Evolutionary conservation across 1,140 invertebrate genomes (phyloP), one percentile per base, ranked within the genome.

Genomic region (Coptotermes formosanus): DNA sequence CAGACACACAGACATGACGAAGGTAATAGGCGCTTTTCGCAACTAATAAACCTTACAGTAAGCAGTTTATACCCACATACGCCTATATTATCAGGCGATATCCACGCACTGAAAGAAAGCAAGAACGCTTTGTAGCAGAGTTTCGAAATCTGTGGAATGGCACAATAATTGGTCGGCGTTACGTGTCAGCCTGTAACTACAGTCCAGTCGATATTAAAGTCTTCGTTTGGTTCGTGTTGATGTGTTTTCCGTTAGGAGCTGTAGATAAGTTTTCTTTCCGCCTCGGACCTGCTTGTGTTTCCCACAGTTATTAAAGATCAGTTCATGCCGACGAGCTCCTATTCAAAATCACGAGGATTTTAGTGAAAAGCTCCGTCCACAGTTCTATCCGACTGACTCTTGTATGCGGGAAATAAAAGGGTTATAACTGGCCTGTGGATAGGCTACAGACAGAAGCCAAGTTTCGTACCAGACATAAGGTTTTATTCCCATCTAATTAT

Each of bases 401-500:
- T 7, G 12, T 64, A 23, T 64, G 59, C 1, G 59, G 59, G 21
- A 3, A 75, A 30, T n/a, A 75, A 30, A 75, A 75, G n/a, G 14
- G 30, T 30, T 75, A 75, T 25, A 30, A 9, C 8, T 75, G 7
- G 64, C 9, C 19, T 30, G n/a, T 75, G 19, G 52, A 55, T 55
- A 38, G 38, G 38, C 38, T 38, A 75, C n/a, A 30, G 25, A 8
- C n/a, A 30, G 64, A 75, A 30, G 11, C 64, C 7, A 75, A 75
- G 64, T 75, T 75, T 75, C 64, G n/a, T 75, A 75, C 25, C 64
- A 75, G n/a, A 75, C 64, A 75, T 75, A 75, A 75, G 64, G 64
- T 75, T 75, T 30, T 75, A 75, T 75, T 75, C 64, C 64, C 64
- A 75, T 30, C 64, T 75, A 75, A 75, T 75, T 75, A 75, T 75